Evolutionary conservation across 2,113 vertebrate genomes (phyloP), one percentile per base, ranked within the genome.

Genomic region (Anser brachyrhynchus): DNA sequence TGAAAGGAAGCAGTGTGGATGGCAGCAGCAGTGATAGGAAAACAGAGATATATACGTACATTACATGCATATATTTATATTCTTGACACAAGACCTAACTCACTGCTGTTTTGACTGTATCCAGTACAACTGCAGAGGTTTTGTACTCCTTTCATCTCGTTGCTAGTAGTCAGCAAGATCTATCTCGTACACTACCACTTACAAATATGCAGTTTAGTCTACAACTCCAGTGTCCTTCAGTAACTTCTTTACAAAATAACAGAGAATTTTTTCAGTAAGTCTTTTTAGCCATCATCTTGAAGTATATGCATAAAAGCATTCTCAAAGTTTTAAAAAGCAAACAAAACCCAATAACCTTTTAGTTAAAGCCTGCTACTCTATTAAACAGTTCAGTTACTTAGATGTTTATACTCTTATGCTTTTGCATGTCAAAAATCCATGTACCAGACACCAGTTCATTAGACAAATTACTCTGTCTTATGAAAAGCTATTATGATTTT

Each of bases 401-500:
- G 62, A 62, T 39, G n/a, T 59, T 91, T 64, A 91, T 70, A 75
- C 11, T 89, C 90, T 8, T 10, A 67, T 46, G 41, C n/a, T 74
- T 86, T 67, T 74, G 69, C 29, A 41, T n/a, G 20, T 71, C 35
- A 87, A 90, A 82, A 91, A 83, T 12, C 6, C 41, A 13, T 6
- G 10, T 12, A 91, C 21, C 46, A 83, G 78, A 31, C 37, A 79
- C 41, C 41, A 64, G 37, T 19, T 87, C 71, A 84, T 94, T 83
- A 84, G 54, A 87, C 49, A 78, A 95, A 92, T 92, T 82, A 80
- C 46, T 65, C 58, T 67, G 44, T 25, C 90, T 92, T 66, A 80
- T 33, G 31, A 83, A 82, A 54, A 91, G 14, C 39, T 51, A 28
- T 54, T 43, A 72, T 83, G 73, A 70, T 85, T 88, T 88, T 86